Base-by-base conservation (phyloP, 2,888 invertebrate species). In the Platerodrilus igneus region DNA sequence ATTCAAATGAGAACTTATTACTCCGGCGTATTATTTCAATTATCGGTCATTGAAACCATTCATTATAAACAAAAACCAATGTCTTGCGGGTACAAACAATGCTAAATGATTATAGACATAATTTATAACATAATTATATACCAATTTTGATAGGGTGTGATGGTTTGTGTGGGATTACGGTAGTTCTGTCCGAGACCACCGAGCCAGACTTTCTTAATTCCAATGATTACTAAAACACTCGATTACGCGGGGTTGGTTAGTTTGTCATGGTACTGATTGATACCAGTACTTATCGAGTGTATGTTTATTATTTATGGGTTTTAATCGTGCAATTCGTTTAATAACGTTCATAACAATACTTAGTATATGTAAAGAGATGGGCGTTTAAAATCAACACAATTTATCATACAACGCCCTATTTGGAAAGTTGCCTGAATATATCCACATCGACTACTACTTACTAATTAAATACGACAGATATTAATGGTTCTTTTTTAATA, bases 131-230 rank as follows among this genome's bases (percentile, higher is more conserved):
- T 68, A 68, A 68, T 68, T 66, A 67, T 64, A 67, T 58, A 59
- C 62, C 58, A 57, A 63, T 64, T 64, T 65, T 65, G 67, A 64
- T 65, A 62, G 66, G 65, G 65, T 64, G 65, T 64, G 64, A 62
- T 61, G 62, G 53, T 52, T 51, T 56, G 66, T 66, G 66, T 65
- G 65, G 64, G 66, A 66, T 63, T 64, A 56, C 61, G 59, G 64
- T 62, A 60, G 63, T 62, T 57, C 53, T 48, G 57, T 47, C 45
- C 46, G 37, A 60, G 74, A 74, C 75, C 74, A 74, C 74, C 74
- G 70, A 69, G 71, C 66, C 53, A 53, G 69, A 66, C 68, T 68
- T 66, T 63, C 61, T 60, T 75, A 75, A 75, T 74, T 72, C 73
- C 67, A 72, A 74, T 74, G 71, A 74, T 75, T 74, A 75, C 67